Base-by-base conservation (phyloP, 2,113 vertebrate genomes). In the Pygoscelis adeliae region DNA sequence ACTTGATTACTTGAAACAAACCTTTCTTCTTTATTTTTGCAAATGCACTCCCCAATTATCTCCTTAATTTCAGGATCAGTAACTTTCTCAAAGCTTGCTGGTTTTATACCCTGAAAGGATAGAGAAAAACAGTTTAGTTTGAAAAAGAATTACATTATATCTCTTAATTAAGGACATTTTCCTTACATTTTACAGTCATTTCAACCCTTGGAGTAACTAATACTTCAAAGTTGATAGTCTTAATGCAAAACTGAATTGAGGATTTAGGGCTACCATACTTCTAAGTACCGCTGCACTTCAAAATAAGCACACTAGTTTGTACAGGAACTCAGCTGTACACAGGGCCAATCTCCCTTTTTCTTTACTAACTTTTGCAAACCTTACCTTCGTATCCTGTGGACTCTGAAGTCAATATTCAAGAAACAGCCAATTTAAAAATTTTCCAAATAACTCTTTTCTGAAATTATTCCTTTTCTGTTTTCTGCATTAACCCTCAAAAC, bases 11-110 rank as follows among this genome's bases (percentile, higher is more conserved):
- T 34, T 72, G 49, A 87, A 94, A 98, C 99, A 98, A 96, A 99
- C 99, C 99, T 99, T 96, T 99, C 99, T 95, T 99, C 99, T 98
- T 99, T 99, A 91, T 98, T 99, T 98, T 99, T 99, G 97, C 99
- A 99, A 98, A 99, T 99, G 85, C 99, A 99, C 95, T 99, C 99
- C 13, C 99, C 99, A 79, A 99, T 99, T 97, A 99, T 99, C 97
- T 99, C 99, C 95, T 99, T 99, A 81, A 99, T 99, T 98, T 99
- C 99, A 61, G 99, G 99, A 92, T 99, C 99, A 3, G 98, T 98
- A 87, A 99, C 99, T 98, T 99, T 99, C 94, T 98, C 98, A 97
- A 99, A 99, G 97, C 99, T 99, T 96, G 99, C 99, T 77, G 99
- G 99, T 97, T 99, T 99, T 97, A 99, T 99, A 73, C 99, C 99